These are phyloP conservation scores for Drosophila pachea DNA, from an alignment of 1,140 invertebrate genomes.

Conservation along the genomic window DNA sequence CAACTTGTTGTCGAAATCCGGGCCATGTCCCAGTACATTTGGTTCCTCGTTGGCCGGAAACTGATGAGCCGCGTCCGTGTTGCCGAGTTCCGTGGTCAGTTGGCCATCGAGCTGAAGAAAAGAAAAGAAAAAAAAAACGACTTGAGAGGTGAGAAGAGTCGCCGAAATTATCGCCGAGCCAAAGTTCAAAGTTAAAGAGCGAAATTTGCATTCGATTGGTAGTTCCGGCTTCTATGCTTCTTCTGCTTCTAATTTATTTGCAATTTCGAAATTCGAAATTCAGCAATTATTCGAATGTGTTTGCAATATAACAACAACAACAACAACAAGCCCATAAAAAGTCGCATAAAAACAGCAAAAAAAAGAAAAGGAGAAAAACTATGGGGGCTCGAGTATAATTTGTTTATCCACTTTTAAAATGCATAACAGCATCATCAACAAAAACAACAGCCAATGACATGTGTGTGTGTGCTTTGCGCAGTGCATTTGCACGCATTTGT, in stretches of 20 bases:
- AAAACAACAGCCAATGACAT: slow-evolving; percentile 5
- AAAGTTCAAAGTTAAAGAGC: slow-evolving; percentile 4
- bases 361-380: too few relatives aligned
- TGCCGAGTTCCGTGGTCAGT: slow-evolving; percentile 35
- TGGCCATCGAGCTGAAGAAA: slow-evolving; percentile 59
- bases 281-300: not conserved
- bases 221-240: slow-evolving; percentile 1
- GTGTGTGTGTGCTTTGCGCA: slow-evolving; percentile 3
- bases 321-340: slow-evolving; percentile 19
- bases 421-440: slow-evolving; percentile 39
- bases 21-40: slow-evolving; percentile 73
- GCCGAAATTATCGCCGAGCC: slow-evolving; percentile 13
- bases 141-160: slow-evolving; percentile 7
- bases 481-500: slow-evolving; percentile 11
- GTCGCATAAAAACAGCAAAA: slow-evolving; percentile 7
- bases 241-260: not conserved
- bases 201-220: slow-evolving; percentile 8
- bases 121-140: not conserved
- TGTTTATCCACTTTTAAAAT: slow-evolving; percentile 62
- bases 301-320: slow-evolving; percentile 15
- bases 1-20: slow-evolving; percentile 60
- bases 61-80: slow-evolving; percentile 59
- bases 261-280: slow-evolving; percentile 2
- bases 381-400: slow-evolving; percentile 65
- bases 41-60: slow-evolving; percentile 77